Evolutionary conservation across 2,888 invertebrate genomes (phyloP).

Genomic region (Pristionchus arcanus): DNA sequence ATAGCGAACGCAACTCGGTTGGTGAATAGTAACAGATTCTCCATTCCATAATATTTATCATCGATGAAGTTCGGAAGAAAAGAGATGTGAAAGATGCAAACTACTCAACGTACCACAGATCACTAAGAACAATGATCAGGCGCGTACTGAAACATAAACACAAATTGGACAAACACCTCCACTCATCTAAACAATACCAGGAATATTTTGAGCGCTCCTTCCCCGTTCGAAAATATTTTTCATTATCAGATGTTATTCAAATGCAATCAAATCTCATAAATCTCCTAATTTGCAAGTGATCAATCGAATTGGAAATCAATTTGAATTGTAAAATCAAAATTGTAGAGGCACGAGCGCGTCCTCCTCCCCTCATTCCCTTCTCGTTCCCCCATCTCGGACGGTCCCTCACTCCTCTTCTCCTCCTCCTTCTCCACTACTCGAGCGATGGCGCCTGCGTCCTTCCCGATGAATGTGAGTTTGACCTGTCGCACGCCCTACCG

Average conservation of each 20-base stretch:
- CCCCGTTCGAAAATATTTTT: background rate
- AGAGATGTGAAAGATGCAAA: background rate
- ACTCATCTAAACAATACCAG: too few relatives aligned
- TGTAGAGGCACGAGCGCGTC: too few relatives aligned
- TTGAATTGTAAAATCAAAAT: background rate
- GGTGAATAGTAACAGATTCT: too few relatives aligned
- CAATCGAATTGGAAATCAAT: background rate
- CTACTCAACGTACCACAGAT: background rate
- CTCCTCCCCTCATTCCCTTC: background rate
- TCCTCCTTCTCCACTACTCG: background rate
- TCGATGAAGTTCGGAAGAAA: background rate
- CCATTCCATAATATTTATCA: too few relatives aligned
- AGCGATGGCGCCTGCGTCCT: background rate
- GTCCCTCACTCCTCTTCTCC: background rate
- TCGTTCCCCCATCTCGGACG: background rate
- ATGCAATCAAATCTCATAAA: background rate
- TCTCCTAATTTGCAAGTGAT: background rate
- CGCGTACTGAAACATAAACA: background rate
- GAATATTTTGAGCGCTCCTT: background rate
- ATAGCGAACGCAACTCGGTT: too few relatives aligned
- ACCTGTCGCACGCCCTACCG: background rate
- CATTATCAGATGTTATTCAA: background rate
- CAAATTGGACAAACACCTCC: background rate
- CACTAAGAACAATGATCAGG: background rate
- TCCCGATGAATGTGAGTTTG: constrained; percentile 6